Evolutionary conservation across 2,888 invertebrate genomes (phyloP), one percentile per base, ranked within the genome.

Genomic region (Eretmocerus hayati): DNA sequence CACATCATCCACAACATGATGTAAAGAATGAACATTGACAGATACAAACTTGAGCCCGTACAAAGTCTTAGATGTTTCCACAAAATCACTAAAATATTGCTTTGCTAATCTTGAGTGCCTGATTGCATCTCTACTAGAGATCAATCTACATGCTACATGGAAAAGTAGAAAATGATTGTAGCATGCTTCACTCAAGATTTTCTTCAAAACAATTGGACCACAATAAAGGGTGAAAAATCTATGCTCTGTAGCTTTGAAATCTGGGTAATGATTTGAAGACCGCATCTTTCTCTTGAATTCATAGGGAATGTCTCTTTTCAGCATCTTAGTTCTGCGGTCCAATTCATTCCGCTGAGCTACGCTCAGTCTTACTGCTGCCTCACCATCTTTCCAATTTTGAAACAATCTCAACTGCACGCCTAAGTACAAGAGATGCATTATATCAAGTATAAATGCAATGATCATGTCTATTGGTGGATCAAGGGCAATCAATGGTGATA

Each of bases 281-380:
- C 36, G 22, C 2, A 36, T 5, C n/a, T 43, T 36, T 23, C 35
- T 43, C 15, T n/a, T 9, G 26, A 43, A 43, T 36, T 43, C 43
- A 11, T 5, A 8, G 5, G 43, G 36, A 5, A 43, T 15, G 13
- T 36, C 23, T 13, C 2, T 11, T 11, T 31, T 19, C 13, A 41
- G 9, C 6, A 20, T 5, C 11, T 15, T 8, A 9, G 13, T 32
- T 20, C 26, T 18, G 4, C 31, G 8, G 9, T 9, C 32, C 9
- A 38, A 22, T 20, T 38, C 19, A 11, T 21, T 4, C 26, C 23
- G 22, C 32, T 46, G 46, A 9, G n/a, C 9, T 40, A 22, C 38
- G 32, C 38, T 38, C 1, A 46, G 15, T 23, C 23, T 39, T 1
- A 23, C 23, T 16, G 8, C 16, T 5, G 20, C 8, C 4, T 46